Conservation (phyloP, 1,140 invertebrate genomes). For the Drosophila obscura region DNA sequence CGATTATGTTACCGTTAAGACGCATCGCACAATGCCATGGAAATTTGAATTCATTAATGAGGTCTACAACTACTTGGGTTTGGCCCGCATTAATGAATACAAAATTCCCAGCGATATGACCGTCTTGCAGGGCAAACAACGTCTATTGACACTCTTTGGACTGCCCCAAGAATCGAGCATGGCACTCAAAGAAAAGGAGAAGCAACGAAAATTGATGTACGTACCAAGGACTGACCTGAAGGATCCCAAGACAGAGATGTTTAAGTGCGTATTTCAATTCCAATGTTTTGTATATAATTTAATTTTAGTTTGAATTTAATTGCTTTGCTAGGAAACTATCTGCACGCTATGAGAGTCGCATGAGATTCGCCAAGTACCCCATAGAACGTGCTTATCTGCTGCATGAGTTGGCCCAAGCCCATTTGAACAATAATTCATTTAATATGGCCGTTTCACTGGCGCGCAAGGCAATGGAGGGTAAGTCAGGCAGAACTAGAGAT, state of each 20-base stretch:
- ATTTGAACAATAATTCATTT: conserved; percentile 60
- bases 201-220: background rate
- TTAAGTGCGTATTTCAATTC: conserved; percentile 47
- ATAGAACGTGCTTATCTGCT: conserved; percentile 73
- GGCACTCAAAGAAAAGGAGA: background rate
- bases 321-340: conserved; percentile 41
- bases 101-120: conserved; percentile 50
- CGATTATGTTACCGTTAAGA: conserved; percentile 69
- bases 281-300: no score
- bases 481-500: background rate
- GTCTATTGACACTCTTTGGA: conserved; percentile 40
- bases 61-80: conserved; percentile 73
- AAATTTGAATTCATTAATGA: conserved; percentile 82
- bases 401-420: conserved; percentile 66
- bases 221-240: background rate
- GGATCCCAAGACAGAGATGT: conserved; percentile 47
- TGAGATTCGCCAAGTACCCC: conserved; percentile 60
- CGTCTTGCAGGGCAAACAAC: conserved; percentile 32
- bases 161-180: conserved; percentile 16
- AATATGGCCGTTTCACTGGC: conserved; percentile 64
- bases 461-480: conserved; percentile 60
- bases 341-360: conserved; percentile 54
- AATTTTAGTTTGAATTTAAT: background rate
- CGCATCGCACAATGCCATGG: conserved; percentile 77
- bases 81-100: conserved; percentile 70